These are phyloP conservation scores for Naja naja DNA, from an alignment of 2,113 vertebrate species.

Conservation along the genomic window DNA sequence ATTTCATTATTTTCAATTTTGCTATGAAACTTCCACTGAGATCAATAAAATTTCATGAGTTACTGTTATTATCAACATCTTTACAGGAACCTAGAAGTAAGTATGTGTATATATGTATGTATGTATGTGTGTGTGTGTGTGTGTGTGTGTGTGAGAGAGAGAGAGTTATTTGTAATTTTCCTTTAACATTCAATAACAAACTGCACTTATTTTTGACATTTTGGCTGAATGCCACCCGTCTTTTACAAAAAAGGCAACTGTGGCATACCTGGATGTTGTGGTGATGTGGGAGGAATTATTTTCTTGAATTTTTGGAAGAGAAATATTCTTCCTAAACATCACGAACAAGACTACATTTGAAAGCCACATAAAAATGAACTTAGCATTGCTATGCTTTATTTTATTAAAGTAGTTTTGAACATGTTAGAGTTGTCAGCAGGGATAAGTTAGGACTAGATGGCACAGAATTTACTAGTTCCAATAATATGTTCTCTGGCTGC, in stretches of 20 bases:
- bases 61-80: not conserved
- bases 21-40: not conserved
- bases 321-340: not conserved
- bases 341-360: not conserved
- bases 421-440: not conserved
- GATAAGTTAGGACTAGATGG: not conserved
- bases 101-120: no score
- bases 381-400: not conserved
- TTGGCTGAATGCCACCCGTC: not conserved
- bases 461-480: not conserved
- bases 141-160: no score
- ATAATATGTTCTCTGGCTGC: constrained; percentile 10
- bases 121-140: no score
- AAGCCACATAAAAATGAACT: constrained; percentile 6
- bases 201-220: not conserved
- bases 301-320: not conserved
- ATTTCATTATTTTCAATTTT: not conserved
- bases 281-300: not conserved
- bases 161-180: no score
- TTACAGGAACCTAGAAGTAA: not conserved
- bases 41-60: not conserved
- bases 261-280: not conserved
- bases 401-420: not conserved
- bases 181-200: no score
- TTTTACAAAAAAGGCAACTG: not conserved